Conservation (phyloP, 2,113 vertebrate genomes). For the Tylochromis polylepis region DNA sequence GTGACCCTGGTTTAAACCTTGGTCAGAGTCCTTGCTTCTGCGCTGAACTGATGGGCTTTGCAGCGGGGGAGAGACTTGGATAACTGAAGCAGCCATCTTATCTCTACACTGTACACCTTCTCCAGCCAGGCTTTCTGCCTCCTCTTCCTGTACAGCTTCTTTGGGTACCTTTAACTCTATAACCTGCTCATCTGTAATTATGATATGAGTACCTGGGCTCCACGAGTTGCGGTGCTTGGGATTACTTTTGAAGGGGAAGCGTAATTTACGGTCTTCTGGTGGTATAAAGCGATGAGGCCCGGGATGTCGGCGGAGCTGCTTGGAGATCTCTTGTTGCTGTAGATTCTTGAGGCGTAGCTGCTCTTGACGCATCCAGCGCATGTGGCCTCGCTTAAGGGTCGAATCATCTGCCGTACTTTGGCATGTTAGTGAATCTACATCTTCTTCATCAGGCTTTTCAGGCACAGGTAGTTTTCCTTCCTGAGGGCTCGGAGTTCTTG, state of each 20-base stretch:
- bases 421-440: conserved; percentile 74
- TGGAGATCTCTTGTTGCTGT: conserved; percentile 94
- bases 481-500: conserved; percentile 34
- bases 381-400: conserved; percentile 78
- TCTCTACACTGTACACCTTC: conserved; percentile 21
- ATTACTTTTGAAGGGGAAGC: conserved; percentile 96
- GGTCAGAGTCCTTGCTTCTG: conserved; percentile 72
- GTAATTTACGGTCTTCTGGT: conserved; percentile 93
- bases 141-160: conserved; percentile 78
- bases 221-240: conserved; percentile 95
- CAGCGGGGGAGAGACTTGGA: conserved; percentile 69
- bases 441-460: conserved; percentile 59
- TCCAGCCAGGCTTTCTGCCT: conserved; percentile 59
- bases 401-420: conserved; percentile 79
- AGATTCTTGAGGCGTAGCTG: conserved; percentile 90
- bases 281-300: conserved; percentile 94
- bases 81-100: conserved; percentile 44
- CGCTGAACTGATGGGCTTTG: conserved; percentile 66
- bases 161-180: conserved; percentile 93
- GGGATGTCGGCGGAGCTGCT: conserved; percentile 87
- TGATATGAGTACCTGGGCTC: conserved; percentile 96
- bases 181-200: conserved; percentile 92
- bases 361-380: conserved; percentile 94
- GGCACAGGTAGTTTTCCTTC: conserved; percentile 56
- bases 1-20: conserved; percentile 72